These are phyloP conservation scores for Cirrhinus molitorella DNA, from an alignment of 2,797 vertebrate species.

Conservation along the genomic window DNA sequence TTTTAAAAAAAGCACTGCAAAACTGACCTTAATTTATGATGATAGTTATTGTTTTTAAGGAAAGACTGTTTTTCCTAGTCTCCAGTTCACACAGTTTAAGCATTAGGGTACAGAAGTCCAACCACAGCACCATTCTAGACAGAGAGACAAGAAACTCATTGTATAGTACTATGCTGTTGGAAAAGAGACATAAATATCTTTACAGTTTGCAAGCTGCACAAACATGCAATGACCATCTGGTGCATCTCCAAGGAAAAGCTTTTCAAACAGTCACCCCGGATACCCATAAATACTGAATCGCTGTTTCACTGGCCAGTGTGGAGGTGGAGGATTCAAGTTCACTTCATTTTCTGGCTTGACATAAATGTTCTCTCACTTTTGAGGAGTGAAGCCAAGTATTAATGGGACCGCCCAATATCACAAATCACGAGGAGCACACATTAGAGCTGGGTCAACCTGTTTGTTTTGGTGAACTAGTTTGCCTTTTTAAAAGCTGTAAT, in stretches of 20 bases:
- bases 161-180: not conserved
- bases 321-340: slow-evolving; percentile 18
- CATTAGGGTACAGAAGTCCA: slow-evolving; percentile 4
- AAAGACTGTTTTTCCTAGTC: not conserved
- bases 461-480: not conserved
- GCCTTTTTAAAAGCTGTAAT: no score
- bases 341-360: slow-evolving; percentile 29
- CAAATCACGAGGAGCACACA: slow-evolving; percentile 5
- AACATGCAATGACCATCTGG: slow-evolving; percentile 41
- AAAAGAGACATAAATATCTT: slow-evolving; percentile 23
- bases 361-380: slow-evolving; percentile 10
- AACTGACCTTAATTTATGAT: not conserved
- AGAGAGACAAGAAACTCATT: not conserved
- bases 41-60: not conserved
- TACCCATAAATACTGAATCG: slow-evolving; percentile 44
- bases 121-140: not conserved
- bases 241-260: slow-evolving; percentile 39
- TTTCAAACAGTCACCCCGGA: slow-evolving; percentile 49
- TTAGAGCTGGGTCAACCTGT: not conserved
- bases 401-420: not conserved
- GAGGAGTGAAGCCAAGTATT: not conserved
- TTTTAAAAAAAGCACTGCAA: not conserved
- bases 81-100: not conserved
- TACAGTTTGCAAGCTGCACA: slow-evolving; percentile 37
- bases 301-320: slow-evolving; percentile 22